Evolutionary conservation across 1,140 invertebrate species (phyloP).

Genomic region (Pristionchus pacificus): DNA sequence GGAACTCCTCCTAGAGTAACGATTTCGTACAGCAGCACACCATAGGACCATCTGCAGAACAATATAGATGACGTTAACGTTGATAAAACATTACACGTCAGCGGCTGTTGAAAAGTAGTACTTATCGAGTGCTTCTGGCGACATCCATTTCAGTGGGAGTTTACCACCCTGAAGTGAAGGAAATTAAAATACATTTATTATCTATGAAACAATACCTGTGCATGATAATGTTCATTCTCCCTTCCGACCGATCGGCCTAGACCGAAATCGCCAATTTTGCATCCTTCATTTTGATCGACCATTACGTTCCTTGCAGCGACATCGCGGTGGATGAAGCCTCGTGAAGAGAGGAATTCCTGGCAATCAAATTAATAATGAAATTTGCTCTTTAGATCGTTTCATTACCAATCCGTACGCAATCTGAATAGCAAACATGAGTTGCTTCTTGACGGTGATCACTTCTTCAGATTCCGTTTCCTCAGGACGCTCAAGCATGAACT

Average conservation of each 20-base stretch:
- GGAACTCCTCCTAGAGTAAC: constrained; percentile 59
- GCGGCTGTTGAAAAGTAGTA: constrained; percentile 60
- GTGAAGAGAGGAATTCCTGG: constrained; percentile 60
- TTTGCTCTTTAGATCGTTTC: constrained; percentile 4
- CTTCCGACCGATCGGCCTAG: constrained; percentile 60
- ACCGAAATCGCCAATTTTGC: constrained; percentile 61
- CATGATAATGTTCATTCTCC: constrained; percentile 60
- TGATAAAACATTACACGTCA: constrained; percentile 61
- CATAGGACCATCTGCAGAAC: constrained; percentile 62
- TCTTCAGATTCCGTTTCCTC: constrained; percentile 40
- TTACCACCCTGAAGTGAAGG: constrained; percentile 30
- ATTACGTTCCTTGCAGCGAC: constrained; percentile 61
- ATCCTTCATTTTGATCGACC: constrained; percentile 57
- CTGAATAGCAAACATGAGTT: constrained; percentile 54
- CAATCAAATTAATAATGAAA: constrained; percentile 11
- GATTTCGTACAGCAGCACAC: constrained; percentile 61
- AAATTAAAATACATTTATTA: no score
- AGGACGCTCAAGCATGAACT: neutral
- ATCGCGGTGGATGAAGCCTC: constrained; percentile 62
- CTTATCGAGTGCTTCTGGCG: constrained; percentile 60
- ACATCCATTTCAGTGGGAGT: constrained; percentile 46
- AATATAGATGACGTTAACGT: no score
- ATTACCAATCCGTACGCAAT: constrained; percentile 56
- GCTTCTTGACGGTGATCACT: constrained; percentile 54
- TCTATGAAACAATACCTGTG: neutral